Conservation (phyloP, 2,797 vertebrate species). For the Manis crassicaudata region DNA sequence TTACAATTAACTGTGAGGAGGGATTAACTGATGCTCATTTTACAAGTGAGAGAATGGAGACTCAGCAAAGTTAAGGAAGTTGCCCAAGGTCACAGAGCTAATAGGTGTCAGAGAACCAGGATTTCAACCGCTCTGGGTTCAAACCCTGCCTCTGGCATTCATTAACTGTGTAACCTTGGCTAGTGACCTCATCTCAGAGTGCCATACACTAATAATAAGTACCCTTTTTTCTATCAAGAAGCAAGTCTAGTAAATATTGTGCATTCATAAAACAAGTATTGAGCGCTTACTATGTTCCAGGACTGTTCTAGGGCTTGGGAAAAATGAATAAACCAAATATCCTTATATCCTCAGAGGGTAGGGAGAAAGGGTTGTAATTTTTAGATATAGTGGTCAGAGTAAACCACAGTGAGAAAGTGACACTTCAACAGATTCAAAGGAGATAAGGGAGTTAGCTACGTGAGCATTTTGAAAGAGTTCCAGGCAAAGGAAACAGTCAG, state of each 20-base stretch:
- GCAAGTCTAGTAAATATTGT: neutral
- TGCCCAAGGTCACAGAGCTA: slow-evolving; percentile 35
- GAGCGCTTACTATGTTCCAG: neutral
- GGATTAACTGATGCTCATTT: slow-evolving; percentile 45
- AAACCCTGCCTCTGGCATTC: slow-evolving; percentile 10
- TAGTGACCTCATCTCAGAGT: neutral
- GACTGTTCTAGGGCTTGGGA: neutral
- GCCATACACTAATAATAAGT: neutral
- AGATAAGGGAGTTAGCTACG: neutral
- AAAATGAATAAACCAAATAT: neutral
- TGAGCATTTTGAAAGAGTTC: neutral
- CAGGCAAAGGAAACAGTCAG: neutral
- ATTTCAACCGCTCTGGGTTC: slow-evolving; percentile 10
- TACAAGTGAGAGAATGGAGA: slow-evolving; percentile 16
- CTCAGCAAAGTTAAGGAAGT: slow-evolving; percentile 2
- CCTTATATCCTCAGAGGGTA: neutral
- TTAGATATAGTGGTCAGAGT: neutral
- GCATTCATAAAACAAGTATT: neutral
- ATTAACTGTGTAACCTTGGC: neutral
- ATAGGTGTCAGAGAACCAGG: neutral
- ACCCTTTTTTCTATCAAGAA: neutral
- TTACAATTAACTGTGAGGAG: slow-evolving; percentile 23
- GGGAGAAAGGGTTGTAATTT: neutral
- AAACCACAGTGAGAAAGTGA: neutral
- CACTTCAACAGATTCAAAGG: slow-evolving; percentile 3